Percentiles rank a stretch among this genome's conserved stretches.
Conservation (phyloP, 1,140 invertebrate genomes). For the Portunus trituberculatus region DNA sequence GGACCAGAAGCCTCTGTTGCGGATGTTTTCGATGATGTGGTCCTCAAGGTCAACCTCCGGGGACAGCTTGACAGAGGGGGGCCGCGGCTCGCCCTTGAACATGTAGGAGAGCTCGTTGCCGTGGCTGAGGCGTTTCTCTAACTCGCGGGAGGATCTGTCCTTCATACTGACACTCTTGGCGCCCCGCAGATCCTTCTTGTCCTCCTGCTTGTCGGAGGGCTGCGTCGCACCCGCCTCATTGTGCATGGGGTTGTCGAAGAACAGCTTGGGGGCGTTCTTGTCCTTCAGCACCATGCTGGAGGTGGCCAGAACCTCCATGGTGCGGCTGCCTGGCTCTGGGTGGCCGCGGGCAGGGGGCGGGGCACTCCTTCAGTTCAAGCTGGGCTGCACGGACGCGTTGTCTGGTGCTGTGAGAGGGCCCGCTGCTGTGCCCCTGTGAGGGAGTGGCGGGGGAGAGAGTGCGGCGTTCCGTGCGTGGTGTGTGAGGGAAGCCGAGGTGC, state of each 20-base stretch:
- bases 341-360: background rate
- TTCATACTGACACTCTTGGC: constrained; percentile 3
- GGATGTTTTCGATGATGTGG: constrained; percentile 68
- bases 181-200: constrained; percentile 10
- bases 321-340: background rate
- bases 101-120: background rate
- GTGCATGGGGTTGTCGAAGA: constrained; percentile 59
- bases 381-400: background rate
- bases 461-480: background rate
- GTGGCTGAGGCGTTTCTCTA: background rate
- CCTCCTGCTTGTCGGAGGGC: background rate
- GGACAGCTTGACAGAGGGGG: background rate
- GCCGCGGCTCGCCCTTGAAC: background rate
- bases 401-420: background rate
- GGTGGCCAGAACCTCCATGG: background rate
- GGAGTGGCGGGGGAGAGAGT: background rate
- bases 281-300: constrained; percentile 58
- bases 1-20: constrained; percentile 67
- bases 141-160: background rate
- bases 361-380: background rate
- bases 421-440: background rate
- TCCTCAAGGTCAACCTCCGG: constrained; percentile 70
- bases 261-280: constrained; percentile 38
- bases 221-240: background rate
- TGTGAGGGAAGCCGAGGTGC: background rate